Base-by-base conservation (phyloP, 2,797 vertebrate species). In the Tinamus major region DNA sequence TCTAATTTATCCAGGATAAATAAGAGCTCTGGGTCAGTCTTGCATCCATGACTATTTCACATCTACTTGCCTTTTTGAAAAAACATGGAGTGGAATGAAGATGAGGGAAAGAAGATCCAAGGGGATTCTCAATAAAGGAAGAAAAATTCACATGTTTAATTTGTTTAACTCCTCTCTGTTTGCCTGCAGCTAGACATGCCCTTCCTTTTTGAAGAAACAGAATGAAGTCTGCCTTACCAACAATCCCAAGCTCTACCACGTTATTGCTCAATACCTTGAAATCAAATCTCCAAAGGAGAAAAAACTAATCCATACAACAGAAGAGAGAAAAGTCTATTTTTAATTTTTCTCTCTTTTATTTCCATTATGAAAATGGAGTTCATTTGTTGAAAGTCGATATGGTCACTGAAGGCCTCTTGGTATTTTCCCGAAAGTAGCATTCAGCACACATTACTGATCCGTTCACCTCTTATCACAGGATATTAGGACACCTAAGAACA, bases 71-170 rank as follows among this genome's bases (percentile, higher is more conserved):
- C 23, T 71, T 59, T 94, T 75, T 87, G 35, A 70, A 86, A 82
- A 90, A 79, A 4, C 20, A 76, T 13, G 37, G 24, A 6, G 11
- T 15, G 33, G 72, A 75, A 75, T 56, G 94, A n/a, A 41, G 17
- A 67, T 9, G 14, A 86, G 14, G 13, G 24, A 81, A 88, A 69
- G 42, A 91, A 95, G 88, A 82, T 62, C 19, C 71, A 81, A 80
- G 58, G 13, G 35, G 6, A 76, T 81, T 80, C n/a, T 59, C 31
- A 75, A 61, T 11, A 75, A 42, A 81, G 76, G 46, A 17, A 48
- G 13, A 56, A 58, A 61, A 68, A n/a, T 7, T 62, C 20, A 23
- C 4, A 3, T 6, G 26, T 64, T 83, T 56, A 56, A n/a, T 85
- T 49, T 77, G 27, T 90, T 70, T 35, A 68, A 51, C 5, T 37